Conservation (phyloP, 2,888 invertebrate species). For the Hipparchia sbordonii region DNA sequence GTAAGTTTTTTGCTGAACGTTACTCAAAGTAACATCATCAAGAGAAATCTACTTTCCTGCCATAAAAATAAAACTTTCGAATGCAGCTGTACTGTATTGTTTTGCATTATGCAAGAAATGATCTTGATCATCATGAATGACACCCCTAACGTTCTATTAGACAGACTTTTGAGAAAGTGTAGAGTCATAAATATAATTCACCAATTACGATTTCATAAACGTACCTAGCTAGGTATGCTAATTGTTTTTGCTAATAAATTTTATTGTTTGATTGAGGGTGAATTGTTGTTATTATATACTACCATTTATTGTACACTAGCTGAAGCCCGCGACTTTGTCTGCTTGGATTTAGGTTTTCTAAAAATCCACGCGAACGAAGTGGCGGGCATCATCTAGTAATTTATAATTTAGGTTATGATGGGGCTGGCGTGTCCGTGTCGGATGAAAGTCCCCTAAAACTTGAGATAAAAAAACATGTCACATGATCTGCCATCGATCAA, state of each 20-base stretch:
- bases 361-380: too few relatives aligned
- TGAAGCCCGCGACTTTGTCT: too few relatives aligned
- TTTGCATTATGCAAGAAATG: slow-evolving; percentile 41
- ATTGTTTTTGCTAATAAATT: too few relatives aligned
- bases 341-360: too few relatives aligned
- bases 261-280: too few relatives aligned
- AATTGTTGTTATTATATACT: too few relatives aligned
- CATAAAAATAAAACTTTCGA: slow-evolving; percentile 51
- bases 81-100: slow-evolving; percentile 42
- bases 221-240: too few relatives aligned
- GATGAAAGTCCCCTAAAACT: too few relatives aligned
- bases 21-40: slow-evolving; percentile 38
- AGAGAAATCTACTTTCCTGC: slow-evolving; percentile 56
- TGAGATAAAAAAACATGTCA: slow-evolving; percentile 12
- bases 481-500: slow-evolving; percentile 31
- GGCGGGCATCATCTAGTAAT: background rate
- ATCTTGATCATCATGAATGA: slow-evolving; percentile 37
- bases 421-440: too few relatives aligned
- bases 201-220: background rate
- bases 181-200: slow-evolving; percentile 9
- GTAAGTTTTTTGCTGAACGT: slow-evolving; percentile 32
- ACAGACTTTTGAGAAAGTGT: slow-evolving; percentile 9
- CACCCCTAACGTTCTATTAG: background rate
- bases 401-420: too few relatives aligned
- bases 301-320: too few relatives aligned